A percentile compares a stretch with the other conserved stretches of the same genome.
phyloP scores from a whole-genome alignment of 1,140 invertebrate genomes.

The Bombus pyrosoma region DNA sequence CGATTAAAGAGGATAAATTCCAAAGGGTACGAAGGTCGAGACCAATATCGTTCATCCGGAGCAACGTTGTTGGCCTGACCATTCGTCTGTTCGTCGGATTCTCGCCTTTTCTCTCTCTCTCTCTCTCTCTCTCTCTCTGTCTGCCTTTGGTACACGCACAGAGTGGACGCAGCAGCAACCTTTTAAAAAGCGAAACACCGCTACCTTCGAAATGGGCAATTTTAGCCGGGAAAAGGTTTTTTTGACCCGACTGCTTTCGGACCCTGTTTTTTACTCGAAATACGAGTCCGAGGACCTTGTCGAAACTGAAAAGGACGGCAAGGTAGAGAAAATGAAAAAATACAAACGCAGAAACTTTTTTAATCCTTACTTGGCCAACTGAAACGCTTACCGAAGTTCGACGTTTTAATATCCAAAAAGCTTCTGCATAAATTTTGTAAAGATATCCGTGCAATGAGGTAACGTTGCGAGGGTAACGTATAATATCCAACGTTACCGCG shows the following conservation, averaged over 20 bases:
- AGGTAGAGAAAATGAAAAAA: not conserved
- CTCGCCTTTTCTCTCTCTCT: not conserved
- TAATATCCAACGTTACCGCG: too few relatives aligned
- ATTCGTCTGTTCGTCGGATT: not conserved
- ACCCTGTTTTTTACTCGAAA: not conserved
- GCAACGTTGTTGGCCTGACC: not conserved
- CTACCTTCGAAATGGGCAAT: constrained; percentile 23
- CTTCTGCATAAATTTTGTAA: not conserved
- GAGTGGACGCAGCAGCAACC: not conserved
- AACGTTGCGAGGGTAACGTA: not conserved
- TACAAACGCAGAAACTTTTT: too few relatives aligned
- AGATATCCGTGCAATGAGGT: too few relatives aligned
- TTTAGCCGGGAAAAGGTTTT: not conserved
- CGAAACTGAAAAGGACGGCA: not conserved
- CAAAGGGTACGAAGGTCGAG: not conserved
- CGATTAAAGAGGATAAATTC: not conserved
- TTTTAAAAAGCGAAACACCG: constrained; percentile 2
- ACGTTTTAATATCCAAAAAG: not conserved
- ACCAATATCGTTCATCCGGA: not conserved
- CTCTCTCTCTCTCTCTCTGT: not conserved
- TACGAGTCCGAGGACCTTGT: not conserved
- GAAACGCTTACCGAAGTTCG: not conserved
- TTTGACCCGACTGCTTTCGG: not conserved
- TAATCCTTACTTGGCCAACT: not conserved
- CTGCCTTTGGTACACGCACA: not conserved